A percentile compares a stretch with the other conserved stretches of the same genome.
phyloP scores from a whole-genome alignment of 53 echinoderm and acorn worm genomes.

The Temnopleurus reevesii region DNA sequence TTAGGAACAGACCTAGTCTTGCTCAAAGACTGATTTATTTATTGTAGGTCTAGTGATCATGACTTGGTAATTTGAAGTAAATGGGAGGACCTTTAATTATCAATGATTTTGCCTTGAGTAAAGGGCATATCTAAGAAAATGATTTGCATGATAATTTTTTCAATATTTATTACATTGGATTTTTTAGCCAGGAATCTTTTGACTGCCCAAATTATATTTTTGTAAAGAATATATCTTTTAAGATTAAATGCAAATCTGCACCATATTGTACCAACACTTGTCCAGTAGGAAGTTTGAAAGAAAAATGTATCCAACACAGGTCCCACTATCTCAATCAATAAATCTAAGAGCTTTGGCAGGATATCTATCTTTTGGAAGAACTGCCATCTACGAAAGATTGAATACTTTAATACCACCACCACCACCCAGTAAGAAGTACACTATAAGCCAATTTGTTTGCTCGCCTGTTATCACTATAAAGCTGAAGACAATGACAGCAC shows the following conservation, averaged over 20 bases:
- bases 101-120: neutral
- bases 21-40: neutral
- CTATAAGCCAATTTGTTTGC: too few relatives aligned
- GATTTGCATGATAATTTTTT: too few relatives aligned
- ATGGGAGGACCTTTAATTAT: slow-evolving; percentile 28
- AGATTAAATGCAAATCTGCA: neutral
- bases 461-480: too few relatives aligned
- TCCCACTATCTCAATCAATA: too few relatives aligned
- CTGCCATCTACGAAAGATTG: too few relatives aligned
- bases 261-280: neutral
- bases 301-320: neutral
- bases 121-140: neutral
- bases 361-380: too few relatives aligned
- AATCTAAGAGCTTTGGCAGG: too few relatives aligned
- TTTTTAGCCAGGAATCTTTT: neutral
- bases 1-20: neutral
- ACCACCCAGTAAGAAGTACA: too few relatives aligned
- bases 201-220: too few relatives aligned
- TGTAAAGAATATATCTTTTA: neutral
- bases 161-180: too few relatives aligned
- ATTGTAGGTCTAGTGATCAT: slow-evolving; percentile 43
- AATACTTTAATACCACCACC: too few relatives aligned
- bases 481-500: too few relatives aligned
- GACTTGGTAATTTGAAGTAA: slow-evolving; percentile 6
- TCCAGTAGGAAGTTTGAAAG: neutral